Evolutionary conservation across 2,113 vertebrate species (phyloP), one percentile per base, ranked within the genome.

Genomic region (Python bivittatus): DNA sequence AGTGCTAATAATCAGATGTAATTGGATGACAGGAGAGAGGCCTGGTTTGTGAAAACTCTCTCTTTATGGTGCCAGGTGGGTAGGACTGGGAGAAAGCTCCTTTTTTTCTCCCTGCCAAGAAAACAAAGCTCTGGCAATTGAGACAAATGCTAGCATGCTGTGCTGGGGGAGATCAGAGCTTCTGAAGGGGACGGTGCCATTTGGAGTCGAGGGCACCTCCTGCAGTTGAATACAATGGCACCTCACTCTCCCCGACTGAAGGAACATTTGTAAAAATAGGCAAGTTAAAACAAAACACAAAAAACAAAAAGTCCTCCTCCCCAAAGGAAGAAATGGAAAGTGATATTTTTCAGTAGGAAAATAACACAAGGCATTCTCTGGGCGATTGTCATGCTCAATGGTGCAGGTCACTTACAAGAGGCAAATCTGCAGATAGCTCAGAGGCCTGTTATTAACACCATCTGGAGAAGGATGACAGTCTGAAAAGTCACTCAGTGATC

Each of bases 21-120:
- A 97, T 89, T 94, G 94, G 95, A 88, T 91, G 90, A 93, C 85
- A 94, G 17, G 90, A 93, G 83, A 88, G 93, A 95, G 64, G 92
- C 92, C 90, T 6, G 90, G 86, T 79, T 89, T 90, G 33, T 58
- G 91, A 94, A 94, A 92, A 90, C 58, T 92, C 93, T 52, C 58
- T 90, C 93, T 61, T 79, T 89, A 27, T 60, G 42, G 84, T 91
- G 93, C 91, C 94, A 95, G 20, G 89, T 88, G 85, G 84, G 88
- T 92, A 92, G 87, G 33, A 79, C 86, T 92, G 84, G 56, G 91
- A 91, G 42, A 93, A 84, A 3, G 38, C 1, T 2, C 27, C 38
- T 17, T 44, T 6, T 58, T 64, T 92, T 94, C 91, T 54, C 92
- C 86, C 53, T 90, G 94, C 93, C 95, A 95, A 94, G 93, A 94